These are phyloP conservation scores for Chloroceryle inda DNA, from an alignment of 2,797 vertebrate genomes.

Conservation along the genomic window DNA sequence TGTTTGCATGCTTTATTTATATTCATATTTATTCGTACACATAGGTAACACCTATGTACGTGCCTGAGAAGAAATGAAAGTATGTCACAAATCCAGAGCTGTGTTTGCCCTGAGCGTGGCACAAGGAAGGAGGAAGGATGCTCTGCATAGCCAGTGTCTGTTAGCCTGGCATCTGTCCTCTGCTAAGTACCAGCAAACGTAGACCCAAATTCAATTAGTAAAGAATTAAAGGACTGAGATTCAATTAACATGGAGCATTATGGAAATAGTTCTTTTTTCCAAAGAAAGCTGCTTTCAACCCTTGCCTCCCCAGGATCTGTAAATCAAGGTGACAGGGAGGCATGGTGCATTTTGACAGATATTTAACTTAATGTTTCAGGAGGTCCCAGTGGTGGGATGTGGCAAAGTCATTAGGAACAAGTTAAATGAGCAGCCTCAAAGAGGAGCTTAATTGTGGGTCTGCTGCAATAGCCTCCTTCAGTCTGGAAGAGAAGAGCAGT, in stretches of 20 bases:
- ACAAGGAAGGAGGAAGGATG: not conserved
- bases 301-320: not conserved
- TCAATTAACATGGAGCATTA: not conserved
- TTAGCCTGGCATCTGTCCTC: not conserved
- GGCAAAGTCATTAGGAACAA: not conserved
- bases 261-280: not conserved
- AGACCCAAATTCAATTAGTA: not conserved
- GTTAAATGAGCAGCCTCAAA: not conserved
- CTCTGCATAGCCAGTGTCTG: not conserved
- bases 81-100: not conserved
- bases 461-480: not conserved
- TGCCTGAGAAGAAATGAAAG: not conserved
- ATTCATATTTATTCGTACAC: not conserved
- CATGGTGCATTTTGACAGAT: accelerated
- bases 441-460: not conserved
- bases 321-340: not conserved
- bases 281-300: not conserved
- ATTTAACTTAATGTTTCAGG: not conserved
- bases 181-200: not conserved
- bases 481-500: not conserved
- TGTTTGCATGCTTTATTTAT: not conserved
- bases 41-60: accelerated
- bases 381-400: not conserved
- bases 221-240: not conserved
- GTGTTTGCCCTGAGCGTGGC: not conserved